Evolutionary conservation across 2,113 vertebrate genomes (phyloP).

Genomic region (Recurvirostra avosetta): DNA sequence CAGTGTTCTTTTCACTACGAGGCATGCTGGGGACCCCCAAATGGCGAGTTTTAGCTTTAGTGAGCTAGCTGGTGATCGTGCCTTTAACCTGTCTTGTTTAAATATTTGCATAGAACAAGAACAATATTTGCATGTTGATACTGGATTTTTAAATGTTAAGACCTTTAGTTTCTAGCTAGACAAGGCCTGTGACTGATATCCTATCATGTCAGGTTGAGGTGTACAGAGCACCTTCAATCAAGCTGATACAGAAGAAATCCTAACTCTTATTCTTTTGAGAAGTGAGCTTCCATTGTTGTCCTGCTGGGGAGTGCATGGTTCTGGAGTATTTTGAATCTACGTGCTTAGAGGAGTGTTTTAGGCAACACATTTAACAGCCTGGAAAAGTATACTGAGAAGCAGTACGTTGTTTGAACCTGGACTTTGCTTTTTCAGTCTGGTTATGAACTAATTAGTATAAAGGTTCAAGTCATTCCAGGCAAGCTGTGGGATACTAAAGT

Average conservation of each 20-base stretch:
- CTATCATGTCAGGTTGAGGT: neutral
- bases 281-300: neutral
- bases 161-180: neutral
- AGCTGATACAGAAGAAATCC: neutral
- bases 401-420: neutral
- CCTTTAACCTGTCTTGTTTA: neutral
- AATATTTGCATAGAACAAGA: neutral
- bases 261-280: neutral
- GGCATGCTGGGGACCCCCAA: neutral
- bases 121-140: neutral
- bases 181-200: neutral
- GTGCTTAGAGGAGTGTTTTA: neutral
- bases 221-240: neutral
- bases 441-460: neutral
- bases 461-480: neutral
- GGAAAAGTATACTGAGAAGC: neutral
- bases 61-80: neutral
- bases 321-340: neutral
- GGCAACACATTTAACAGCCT: neutral
- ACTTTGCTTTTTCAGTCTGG: neutral
- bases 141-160: neutral
- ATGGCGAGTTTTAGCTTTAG: neutral
- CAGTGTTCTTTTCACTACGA: neutral
- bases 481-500: neutral
- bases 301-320: neutral